Base-by-base conservation (phyloP, 2,797 vertebrate genomes). In the Acanthornis magna region DNA sequence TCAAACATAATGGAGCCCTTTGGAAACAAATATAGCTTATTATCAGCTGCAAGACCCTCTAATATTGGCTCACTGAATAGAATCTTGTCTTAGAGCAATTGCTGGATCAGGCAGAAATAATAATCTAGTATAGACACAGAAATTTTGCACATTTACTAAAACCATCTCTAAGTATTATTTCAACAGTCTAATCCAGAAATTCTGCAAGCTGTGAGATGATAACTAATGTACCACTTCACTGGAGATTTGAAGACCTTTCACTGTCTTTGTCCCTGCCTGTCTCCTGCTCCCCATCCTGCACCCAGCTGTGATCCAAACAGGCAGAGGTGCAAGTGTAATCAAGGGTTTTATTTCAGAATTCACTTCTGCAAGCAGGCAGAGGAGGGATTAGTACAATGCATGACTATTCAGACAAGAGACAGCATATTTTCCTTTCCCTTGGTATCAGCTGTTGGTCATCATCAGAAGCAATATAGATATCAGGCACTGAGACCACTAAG, bases 291-390 rank as follows among this genome's bases (percentile, higher is more conserved):
- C 1, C 5, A 7, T 30, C 45, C 67, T n/a, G n/a, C 45, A 12
- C 0, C 0, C 0, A 0, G 17, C 40, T 66, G 30, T 18, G 43
- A 66, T 8, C 30, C 57, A 48, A 70, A 16, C 48, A 16, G 42
- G 18, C 80, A 71, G 57, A 57, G 15, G 40, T 2, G 22, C 70
- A 42, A 30, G 54, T 25, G 62, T 74, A 38, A 2, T 4, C 11
- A 50, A 45, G 66, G 57, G 29, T 13, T 53, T 27, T 19, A 11
- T 45, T 47, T 18, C 48, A 34, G 34, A 23, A 5, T 11, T 32
- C 29, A 2, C 27, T 43, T 6, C 43, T 29, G 30, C 27, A 3
- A 1, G 47, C 62, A n/a, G 30, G 36, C 73, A 45, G 60, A 43
- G 40, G 9, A 88, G 36, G 13, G 22, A 43, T 47, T 15, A 34